Evolutionary conservation across 2,797 vertebrate species (phyloP).

Genomic region (Thripadectes ignobilis): DNA sequence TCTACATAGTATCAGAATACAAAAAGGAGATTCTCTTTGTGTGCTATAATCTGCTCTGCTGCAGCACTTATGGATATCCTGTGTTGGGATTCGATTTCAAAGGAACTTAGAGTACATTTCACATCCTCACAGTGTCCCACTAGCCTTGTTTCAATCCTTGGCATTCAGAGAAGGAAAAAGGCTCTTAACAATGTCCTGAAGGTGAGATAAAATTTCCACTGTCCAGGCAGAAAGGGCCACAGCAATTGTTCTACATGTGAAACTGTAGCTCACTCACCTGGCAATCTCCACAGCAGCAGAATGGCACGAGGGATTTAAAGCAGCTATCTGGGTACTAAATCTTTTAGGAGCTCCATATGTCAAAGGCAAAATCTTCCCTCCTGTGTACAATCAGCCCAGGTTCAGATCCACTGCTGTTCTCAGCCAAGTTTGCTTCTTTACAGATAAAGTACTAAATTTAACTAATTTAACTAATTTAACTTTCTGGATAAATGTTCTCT

Average conservation of each 20-base stretch:
- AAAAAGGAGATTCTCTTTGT: neutral
- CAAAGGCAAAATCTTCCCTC: neutral
- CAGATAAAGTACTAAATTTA: neutral
- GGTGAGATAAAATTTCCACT: neutral
- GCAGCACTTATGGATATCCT: neutral
- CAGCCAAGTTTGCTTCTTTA: neutral
- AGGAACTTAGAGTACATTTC: neutral
- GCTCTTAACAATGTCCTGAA: neutral
- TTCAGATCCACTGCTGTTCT: neutral
- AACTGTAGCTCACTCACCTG: neutral
- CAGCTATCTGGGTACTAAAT: neutral
- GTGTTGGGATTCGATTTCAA: neutral
- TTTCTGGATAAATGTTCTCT: neutral
- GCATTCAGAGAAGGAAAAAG: neutral
- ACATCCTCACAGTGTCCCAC: neutral
- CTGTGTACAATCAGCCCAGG: neutral
- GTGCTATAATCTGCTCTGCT: neutral
- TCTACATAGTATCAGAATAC: neutral
- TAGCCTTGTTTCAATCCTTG: neutral
- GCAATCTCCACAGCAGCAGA: neutral
- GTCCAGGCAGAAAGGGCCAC: neutral
- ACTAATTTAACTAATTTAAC: neutral
- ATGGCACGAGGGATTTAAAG: neutral
- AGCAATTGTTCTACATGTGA: neutral
- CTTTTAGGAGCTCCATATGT: neutral